Percentiles rank a stretch among this genome's conserved stretches.
Evolutionary conservation across 2,113 vertebrate species (phyloP).

Genomic region (Tupaia chinensis): DNA sequence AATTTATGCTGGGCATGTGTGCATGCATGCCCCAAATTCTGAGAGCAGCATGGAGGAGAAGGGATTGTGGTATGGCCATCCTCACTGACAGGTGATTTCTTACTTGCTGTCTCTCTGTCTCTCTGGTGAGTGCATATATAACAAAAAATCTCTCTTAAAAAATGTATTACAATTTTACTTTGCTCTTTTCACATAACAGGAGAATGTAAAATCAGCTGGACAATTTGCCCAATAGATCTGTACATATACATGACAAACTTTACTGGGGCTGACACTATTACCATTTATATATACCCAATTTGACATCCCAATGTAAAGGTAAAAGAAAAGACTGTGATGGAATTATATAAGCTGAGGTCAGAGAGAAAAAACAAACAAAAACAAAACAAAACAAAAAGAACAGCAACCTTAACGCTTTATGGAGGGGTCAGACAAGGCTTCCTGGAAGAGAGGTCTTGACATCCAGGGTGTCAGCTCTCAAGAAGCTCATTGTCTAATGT

Average conservation of each 20-base stretch:
- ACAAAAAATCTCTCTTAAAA: neutral
- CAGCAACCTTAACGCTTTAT: neutral
- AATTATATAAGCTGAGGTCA: neutral
- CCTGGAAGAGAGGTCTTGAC: neutral
- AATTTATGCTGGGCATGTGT: too few species aligned
- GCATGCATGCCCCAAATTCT: too few species aligned
- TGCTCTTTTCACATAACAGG: neutral
- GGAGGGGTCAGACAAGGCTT: neutral
- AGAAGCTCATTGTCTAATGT: neutral
- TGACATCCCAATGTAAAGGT: neutral
- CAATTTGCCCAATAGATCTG: neutral
- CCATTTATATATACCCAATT: neutral
- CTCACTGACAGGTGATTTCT: too few species aligned
- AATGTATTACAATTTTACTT: neutral
- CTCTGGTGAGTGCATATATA: too few species aligned
- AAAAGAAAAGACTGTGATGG: neutral
- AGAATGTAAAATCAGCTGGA: neutral
- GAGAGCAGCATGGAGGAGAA: too few species aligned
- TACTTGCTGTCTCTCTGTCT: too few species aligned
- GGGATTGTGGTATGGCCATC: too few species aligned
- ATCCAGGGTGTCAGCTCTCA: neutral
- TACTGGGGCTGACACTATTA: neutral
- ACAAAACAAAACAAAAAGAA: too few species aligned
- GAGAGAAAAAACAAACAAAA: neutral
- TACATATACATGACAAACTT: neutral